phyloP scores from a whole-genome alignment of 2,113 vertebrate species.

The Sylvicapra grimmia region DNA sequence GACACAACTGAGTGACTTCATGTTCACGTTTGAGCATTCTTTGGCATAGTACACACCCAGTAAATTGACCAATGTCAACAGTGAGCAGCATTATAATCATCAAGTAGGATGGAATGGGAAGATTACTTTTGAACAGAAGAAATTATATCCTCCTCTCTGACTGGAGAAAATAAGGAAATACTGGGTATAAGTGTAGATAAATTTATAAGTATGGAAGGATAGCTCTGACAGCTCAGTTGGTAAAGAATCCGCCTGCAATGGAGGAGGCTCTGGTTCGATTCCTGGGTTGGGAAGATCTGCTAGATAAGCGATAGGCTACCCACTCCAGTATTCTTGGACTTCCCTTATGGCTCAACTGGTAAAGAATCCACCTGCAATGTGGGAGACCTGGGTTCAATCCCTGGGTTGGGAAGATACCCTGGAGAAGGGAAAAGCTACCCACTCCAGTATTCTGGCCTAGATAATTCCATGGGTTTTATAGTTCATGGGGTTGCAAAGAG shows the following conservation, averaged over 20 bases:
- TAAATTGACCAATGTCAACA: neutral
- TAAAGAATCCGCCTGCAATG: neutral
- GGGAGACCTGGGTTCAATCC: neutral
- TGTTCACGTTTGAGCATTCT: neutral
- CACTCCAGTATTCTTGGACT: neutral
- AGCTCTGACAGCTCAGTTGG: neutral
- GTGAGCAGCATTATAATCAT: neutral
- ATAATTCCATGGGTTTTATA: neutral
- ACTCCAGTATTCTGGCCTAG: neutral
- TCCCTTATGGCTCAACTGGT: neutral
- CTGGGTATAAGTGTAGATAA: neutral
- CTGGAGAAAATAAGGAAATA: neutral
- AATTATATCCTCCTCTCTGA: neutral
- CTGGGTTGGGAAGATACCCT: neutral
- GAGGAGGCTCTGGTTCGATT: neutral
- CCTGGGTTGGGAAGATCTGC: neutral
- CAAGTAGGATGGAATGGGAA: neutral
- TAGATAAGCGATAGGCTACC: neutral
- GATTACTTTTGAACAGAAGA: neutral
- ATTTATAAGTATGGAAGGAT: neutral
- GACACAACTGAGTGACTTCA: too few relatives aligned
- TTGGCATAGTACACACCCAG: neutral
- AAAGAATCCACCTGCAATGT: neutral
- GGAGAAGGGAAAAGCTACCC: neutral
- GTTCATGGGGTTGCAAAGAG: neutral